These are phyloP conservation scores for Neomorphus geoffroyi DNA, from an alignment of 2,797 vertebrate genomes.

Conservation along the genomic window DNA sequence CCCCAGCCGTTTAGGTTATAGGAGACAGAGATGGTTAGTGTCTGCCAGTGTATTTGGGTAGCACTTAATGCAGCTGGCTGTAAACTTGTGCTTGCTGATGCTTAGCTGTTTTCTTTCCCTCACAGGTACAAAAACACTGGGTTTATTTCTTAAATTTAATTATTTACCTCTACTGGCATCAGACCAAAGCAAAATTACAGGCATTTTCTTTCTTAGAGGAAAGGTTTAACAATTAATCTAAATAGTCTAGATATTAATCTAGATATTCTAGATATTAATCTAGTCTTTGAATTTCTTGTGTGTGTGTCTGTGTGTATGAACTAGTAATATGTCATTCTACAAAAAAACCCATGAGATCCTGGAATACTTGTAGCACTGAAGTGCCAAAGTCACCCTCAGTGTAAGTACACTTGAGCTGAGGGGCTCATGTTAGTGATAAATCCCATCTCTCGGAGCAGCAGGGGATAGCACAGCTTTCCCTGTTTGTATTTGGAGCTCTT, in stretches of 20 bases:
- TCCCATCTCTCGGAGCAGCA: neutral
- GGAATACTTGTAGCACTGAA: neutral
- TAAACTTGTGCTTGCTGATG: constrained; percentile 46
- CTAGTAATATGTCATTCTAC: neutral
- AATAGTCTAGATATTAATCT: no score
- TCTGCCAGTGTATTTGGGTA: constrained; percentile 39
- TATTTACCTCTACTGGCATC: constrained; percentile 42
- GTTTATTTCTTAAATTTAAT: constrained; percentile 37
- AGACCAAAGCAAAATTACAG: constrained; percentile 49
- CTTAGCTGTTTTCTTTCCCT: constrained; percentile 24
- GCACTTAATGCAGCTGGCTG: constrained; percentile 19
- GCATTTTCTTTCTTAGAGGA: constrained; percentile 29
- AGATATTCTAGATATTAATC: no score
- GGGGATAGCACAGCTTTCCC: neutral
- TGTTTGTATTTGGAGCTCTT: neutral
- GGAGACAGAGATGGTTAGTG: constrained; percentile 19
- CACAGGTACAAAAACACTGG: neutral
- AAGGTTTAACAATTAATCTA: constrained; percentile 1
- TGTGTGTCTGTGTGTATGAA: neutral
- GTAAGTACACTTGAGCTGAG: neutral
- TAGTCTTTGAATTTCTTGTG: neutral
- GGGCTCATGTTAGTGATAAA: neutral
- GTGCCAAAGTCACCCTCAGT: neutral
- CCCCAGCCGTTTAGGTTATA: constrained; percentile 48
- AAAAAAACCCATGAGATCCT: neutral